Percentiles rank a stretch among this genome's conserved stretches.
These are phyloP conservation scores for Lagopus leucura DNA, from an alignment of 2,113 vertebrate species.

Conservation along the genomic window DNA sequence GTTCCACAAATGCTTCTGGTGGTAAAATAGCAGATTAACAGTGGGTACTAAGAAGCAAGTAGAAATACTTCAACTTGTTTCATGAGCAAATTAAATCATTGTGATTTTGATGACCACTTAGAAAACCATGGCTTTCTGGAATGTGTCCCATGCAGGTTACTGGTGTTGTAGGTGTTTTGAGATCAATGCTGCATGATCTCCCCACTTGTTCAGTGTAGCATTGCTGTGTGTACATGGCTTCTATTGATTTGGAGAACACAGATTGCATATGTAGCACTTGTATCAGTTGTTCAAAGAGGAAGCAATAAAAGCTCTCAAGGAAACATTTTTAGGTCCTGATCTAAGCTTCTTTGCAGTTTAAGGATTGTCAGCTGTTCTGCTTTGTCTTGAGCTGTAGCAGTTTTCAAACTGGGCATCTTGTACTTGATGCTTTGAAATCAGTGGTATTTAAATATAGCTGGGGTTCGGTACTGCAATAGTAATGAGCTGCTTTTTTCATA, in stretches of 20 bases:
- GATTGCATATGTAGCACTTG: background rate
- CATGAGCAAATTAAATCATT: background rate
- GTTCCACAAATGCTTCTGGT: background rate
- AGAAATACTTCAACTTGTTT: background rate
- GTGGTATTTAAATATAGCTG: background rate
- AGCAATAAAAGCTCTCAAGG: background rate
- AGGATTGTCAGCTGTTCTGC: background rate
- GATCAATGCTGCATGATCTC: background rate
- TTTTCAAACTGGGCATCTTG: background rate
- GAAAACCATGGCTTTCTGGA: fast-evolving
- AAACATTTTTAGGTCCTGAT: background rate
- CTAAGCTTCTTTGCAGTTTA: background rate
- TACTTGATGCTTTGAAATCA: background rate
- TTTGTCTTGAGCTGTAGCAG: background rate
- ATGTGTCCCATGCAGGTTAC: background rate
- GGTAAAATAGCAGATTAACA: background rate
- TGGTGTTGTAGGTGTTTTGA: background rate
- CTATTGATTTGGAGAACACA: background rate
- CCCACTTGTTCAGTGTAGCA: fast-evolving
- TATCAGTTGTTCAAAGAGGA: background rate
- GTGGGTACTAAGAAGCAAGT: background rate
- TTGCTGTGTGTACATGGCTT: background rate
- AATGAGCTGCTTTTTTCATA: background rate
- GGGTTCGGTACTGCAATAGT: background rate
- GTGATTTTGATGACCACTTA: background rate